Conservation (phyloP, 2,113 vertebrate genomes). For the Oreocharis arfaki region DNA sequence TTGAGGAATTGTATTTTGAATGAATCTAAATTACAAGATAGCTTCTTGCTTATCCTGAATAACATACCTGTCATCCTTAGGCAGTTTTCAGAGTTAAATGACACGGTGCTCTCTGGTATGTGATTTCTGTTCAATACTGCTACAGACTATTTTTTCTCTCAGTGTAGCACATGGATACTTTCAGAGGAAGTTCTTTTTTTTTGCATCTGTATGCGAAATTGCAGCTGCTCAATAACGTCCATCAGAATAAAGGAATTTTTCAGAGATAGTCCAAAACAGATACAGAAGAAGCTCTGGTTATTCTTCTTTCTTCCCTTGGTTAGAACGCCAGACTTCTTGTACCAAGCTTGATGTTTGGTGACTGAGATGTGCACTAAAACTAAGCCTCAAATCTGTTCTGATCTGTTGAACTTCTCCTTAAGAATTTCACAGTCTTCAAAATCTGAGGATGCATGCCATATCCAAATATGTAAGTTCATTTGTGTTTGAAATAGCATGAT, state of each 20-base stretch:
- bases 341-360: not conserved
- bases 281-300: not conserved
- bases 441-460: not conserved
- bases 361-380: not conserved
- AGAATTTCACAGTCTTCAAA: not conserved
- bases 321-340: not conserved
- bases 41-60: not conserved
- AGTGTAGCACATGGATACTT: not conserved
- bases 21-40: not conserved
- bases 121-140: not conserved
- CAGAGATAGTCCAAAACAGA: not conserved
- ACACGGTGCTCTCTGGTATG: not conserved
- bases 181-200: not conserved
- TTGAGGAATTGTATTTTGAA: not conserved
- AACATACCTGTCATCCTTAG: not conserved
- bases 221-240: not conserved
- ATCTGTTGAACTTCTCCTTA: not conserved
- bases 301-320: not conserved
- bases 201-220: not conserved
- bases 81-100: not conserved
- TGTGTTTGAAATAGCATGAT: not conserved
- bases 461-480: not conserved
- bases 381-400: not conserved
- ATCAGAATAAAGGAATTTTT: not conserved
- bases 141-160: not conserved